Base-by-base conservation (phyloP, 2,113 vertebrate species). In the Otis tarda region DNA sequence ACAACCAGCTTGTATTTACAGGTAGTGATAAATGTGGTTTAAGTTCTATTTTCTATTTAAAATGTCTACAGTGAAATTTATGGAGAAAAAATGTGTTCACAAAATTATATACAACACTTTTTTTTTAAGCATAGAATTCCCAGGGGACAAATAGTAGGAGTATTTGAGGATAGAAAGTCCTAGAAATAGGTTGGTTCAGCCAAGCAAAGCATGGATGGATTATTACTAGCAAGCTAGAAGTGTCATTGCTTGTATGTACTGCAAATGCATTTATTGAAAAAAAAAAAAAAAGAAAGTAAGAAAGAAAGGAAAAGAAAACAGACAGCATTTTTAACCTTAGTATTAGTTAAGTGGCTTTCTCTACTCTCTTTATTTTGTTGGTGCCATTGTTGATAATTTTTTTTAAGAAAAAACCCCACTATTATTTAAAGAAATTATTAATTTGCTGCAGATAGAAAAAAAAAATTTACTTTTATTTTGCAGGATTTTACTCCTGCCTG, bases 341-440 rank as follows among this genome's bases (percentile, higher is more conserved):
- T 73, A n/a, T 80, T 70, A 33, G 2, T 28, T 33, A 50, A 5
- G 10, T 53, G 27, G 6, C 22, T 67, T 69, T 80, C n/a, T 67
- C 17, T 60, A 35, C 3, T 52, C 2, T 39, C 49, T 56, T 77
- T 2, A 24, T 52, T 89, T 84, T 60, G 7, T 0, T 57, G 7
- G 1, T 82, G 12, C 25, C 45, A 35, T 1, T 65, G 19, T n/a
- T 9, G 5, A 52, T 59, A 27, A 12, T 9, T 59, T 75, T 59
- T 74, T 63, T 49, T 13, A 60, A 45, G 11, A 14, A 8, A 76
- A 84, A 12, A 1, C 0, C 0, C 1, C 18, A 31, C 1, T n/a
- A 15, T 55, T 78, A 37, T 84, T 53, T 50, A 61, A 89, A 71
- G 9, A 64, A 52, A 43, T 8, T 50, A 59, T 63, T 7, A 14